These are phyloP conservation scores for Blastobasis adustella DNA, from an alignment of 2,888 invertebrate species.

Conservation along the genomic window DNA sequence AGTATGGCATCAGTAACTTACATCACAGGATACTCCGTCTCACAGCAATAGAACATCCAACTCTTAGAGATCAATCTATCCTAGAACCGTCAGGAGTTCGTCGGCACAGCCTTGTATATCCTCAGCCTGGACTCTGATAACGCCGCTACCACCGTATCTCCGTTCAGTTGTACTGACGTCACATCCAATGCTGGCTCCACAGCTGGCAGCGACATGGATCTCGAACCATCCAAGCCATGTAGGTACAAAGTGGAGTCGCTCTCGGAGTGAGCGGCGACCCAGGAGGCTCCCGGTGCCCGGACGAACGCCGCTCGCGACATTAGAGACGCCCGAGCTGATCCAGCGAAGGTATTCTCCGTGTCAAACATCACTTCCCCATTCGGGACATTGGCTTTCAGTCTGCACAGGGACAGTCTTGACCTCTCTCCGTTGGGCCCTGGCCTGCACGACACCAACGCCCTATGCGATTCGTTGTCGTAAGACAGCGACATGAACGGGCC, in stretches of 20 bases:
- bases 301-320: slow-evolving; percentile 80
- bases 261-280: slow-evolving; percentile 85
- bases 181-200: slow-evolving; percentile 81
- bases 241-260: slow-evolving; percentile 78
- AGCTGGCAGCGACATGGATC: slow-evolving; percentile 71
- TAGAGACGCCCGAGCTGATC: slow-evolving; percentile 79
- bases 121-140: slow-evolving; percentile 79
- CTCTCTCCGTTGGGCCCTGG: slow-evolving; percentile 69
- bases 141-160: slow-evolving; percentile 75
- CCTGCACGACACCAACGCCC: slow-evolving; percentile 82
- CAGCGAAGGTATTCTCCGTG: slow-evolving; percentile 76
- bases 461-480: slow-evolving; percentile 78
- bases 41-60: not conserved
- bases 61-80: too few relatives aligned
- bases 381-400: slow-evolving; percentile 41
- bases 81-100: slow-evolving; percentile 25
- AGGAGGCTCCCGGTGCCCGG: slow-evolving; percentile 69
- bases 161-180: slow-evolving; percentile 71
- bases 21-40: not conserved
- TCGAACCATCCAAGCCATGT: slow-evolving; percentile 75
- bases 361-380: slow-evolving; percentile 70
- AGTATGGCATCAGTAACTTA: not conserved
- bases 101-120: slow-evolving; percentile 73
- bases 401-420: slow-evolving; percentile 55
- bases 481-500: slow-evolving; percentile 86